Evolutionary conservation across 2,888 invertebrate genomes (phyloP).

Genomic region (Cetonia aurata): DNA sequence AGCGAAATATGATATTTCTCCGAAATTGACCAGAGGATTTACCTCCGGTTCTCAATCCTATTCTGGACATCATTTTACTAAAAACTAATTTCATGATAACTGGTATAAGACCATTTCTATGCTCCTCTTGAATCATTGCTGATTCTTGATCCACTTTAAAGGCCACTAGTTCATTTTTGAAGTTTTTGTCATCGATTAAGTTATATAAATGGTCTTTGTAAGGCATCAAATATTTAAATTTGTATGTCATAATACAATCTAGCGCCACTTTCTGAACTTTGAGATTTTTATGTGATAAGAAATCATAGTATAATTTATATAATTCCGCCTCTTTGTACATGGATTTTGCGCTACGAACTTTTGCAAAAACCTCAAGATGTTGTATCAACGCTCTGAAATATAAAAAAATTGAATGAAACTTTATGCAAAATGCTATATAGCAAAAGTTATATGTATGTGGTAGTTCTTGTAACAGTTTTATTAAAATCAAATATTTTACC

Average conservation of each 20-base stretch:
- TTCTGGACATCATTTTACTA: slow-evolving; percentile 87
- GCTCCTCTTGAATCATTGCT: slow-evolving; percentile 76
- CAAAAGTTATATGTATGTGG: neutral
- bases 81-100: slow-evolving; percentile 85
- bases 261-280: slow-evolving; percentile 88
- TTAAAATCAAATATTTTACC: slow-evolving; percentile 50
- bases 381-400: slow-evolving; percentile 70
- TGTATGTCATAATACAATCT: slow-evolving; percentile 89
- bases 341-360: slow-evolving; percentile 84
- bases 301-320: slow-evolving; percentile 80
- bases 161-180: slow-evolving; percentile 85
- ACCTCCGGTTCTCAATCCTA: slow-evolving; percentile 78
- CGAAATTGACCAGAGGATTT: slow-evolving; percentile 79
- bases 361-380: slow-evolving; percentile 81
- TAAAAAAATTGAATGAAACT: slow-evolving; percentile 62
- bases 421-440: neutral
- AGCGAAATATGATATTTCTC: slow-evolving; percentile 81
- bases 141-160: slow-evolving; percentile 85
- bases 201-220: slow-evolving; percentile 86
- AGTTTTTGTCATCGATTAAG: slow-evolving; percentile 87
- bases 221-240: slow-evolving; percentile 80
- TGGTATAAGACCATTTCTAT: slow-evolving; percentile 82
- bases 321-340: slow-evolving; percentile 83
- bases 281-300: slow-evolving; percentile 83
- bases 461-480: no score